A percentile compares a stretch with the other conserved stretches of the same genome.
These are phyloP conservation scores for Drosophila lacertosa DNA, from an alignment of 1,140 invertebrate species.

Conservation along the genomic window DNA sequence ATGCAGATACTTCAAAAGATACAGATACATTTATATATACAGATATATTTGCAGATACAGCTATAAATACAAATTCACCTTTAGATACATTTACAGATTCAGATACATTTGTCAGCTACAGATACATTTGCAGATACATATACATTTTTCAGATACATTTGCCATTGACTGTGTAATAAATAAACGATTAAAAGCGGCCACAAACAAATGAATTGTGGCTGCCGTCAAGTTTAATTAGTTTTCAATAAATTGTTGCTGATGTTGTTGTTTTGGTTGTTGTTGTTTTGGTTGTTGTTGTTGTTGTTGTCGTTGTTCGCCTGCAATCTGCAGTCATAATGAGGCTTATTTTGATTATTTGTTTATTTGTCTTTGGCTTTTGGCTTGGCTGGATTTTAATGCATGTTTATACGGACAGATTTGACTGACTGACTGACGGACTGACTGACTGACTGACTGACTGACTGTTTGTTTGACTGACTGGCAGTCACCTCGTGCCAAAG, in stretches of 20 bases:
- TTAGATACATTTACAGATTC: slow-evolving; percentile 4
- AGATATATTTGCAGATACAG: slow-evolving; percentile 1
- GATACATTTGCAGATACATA: slow-evolving; percentile 8
- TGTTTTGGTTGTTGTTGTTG: slow-evolving; percentile 6
- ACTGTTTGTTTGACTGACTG: slow-evolving; percentile 31
- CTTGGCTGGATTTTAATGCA: slow-evolving; percentile 70
- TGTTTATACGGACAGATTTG: slow-evolving; percentile 59
- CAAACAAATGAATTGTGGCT: slow-evolving; percentile 53
- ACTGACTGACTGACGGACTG: slow-evolving; percentile 40
- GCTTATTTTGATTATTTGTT: slow-evolving; percentile 78
- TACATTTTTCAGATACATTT: slow-evolving; percentile 5
- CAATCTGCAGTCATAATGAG: slow-evolving; percentile 69
- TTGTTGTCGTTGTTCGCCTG: slow-evolving; percentile 31
- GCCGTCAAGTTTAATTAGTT: slow-evolving; percentile 74
- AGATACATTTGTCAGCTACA: slow-evolving; percentile 15
- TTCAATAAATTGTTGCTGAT: slow-evolving; percentile 54
- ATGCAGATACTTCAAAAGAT: not conserved
- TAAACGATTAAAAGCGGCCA: slow-evolving; percentile 72
- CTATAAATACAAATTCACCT: slow-evolving; percentile 5
- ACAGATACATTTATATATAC: not conserved
- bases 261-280: slow-evolving; percentile 17
- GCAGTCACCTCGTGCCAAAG: slow-evolving; percentile 50
- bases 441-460: slow-evolving; percentile 30
- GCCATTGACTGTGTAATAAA: slow-evolving; percentile 51
- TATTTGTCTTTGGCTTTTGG: slow-evolving; percentile 37